phyloP scores from a whole-genome alignment of 2,888 invertebrate genomes.

The Dryadula phaetusa region DNA sequence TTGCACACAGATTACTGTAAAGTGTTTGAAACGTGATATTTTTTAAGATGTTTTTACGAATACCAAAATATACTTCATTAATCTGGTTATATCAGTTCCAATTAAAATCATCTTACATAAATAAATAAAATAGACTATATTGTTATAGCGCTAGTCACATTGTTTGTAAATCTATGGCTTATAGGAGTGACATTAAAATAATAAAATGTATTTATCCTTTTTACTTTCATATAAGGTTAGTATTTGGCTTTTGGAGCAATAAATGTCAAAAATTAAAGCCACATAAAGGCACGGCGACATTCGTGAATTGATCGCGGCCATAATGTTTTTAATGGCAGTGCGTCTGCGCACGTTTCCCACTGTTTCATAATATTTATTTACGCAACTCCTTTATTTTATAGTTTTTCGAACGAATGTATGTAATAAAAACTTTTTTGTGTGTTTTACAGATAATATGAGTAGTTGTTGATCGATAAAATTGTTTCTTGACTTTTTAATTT shows the following conservation, averaged over 20 bases:
- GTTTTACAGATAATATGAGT: background rate
- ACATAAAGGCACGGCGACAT: slow-evolving; percentile 71
- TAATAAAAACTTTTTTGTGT: slow-evolving; percentile 58
- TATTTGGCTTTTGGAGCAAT: slow-evolving; percentile 52
- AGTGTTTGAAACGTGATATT: no score
- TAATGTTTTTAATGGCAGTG: slow-evolving; percentile 75
- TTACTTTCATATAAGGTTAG: slow-evolving; percentile 43
- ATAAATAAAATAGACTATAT: no score
- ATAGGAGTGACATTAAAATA: slow-evolving; percentile 15
- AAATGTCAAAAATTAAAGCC: slow-evolving; percentile 76
- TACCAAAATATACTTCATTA: no score
- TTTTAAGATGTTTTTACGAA: no score
- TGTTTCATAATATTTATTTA: slow-evolving; percentile 68
- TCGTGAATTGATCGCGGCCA: slow-evolving; percentile 70
- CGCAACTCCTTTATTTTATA: slow-evolving; percentile 75
- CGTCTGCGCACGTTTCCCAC: slow-evolving; percentile 63
- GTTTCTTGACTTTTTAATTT: background rate
- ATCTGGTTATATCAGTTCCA: no score
- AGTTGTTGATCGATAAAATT: background rate
- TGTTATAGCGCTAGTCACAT: no score
- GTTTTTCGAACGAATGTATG: slow-evolving; percentile 68
- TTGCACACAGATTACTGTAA: no score
- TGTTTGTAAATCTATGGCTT: background rate
- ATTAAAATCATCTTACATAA: no score
- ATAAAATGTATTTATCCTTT: slow-evolving; percentile 34